Evolutionary conservation across 2,113 vertebrate species (phyloP).

Genomic region (Pluvianellus socialis): DNA sequence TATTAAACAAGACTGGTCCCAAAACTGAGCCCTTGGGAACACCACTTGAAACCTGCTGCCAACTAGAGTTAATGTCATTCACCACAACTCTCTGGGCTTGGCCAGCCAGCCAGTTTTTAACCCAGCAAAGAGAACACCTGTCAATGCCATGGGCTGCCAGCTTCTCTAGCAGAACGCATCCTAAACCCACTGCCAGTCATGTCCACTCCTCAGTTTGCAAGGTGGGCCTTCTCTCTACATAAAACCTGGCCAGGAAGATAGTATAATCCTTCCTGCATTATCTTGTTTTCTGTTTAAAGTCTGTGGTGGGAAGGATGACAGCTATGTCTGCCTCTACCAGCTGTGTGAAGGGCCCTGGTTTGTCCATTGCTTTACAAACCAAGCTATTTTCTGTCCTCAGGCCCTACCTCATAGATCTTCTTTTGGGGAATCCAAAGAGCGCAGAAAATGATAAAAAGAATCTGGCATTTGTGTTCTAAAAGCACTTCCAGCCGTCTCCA

Average conservation of each 20-base stretch:
- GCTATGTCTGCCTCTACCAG: not conserved
- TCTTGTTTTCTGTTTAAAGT: not conserved
- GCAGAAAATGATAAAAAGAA: not conserved
- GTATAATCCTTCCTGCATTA: not conserved
- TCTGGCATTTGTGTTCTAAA: not conserved
- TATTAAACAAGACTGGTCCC: too few species aligned
- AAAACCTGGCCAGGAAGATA: not conserved
- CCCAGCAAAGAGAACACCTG: too few species aligned
- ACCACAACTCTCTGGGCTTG: too few species aligned
- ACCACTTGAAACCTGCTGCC: too few species aligned
- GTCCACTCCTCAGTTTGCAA: not conserved
- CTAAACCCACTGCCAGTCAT: not conserved
- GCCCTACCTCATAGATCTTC: not conserved
- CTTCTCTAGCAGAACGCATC: not conserved
- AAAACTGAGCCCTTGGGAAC: too few species aligned
- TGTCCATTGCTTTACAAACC: not conserved
- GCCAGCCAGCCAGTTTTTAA: too few species aligned
- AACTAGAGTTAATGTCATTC: too few species aligned
- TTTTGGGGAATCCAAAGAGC: not conserved
- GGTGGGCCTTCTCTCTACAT: not conserved
- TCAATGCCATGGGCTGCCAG: too few species aligned
- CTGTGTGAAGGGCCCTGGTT: fast-evolving
- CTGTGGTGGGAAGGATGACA: not conserved
- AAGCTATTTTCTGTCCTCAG: not conserved
- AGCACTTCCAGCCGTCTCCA: not conserved